phyloP scores from a whole-genome alignment of 2,113 vertebrate genomes.

The Burhinus oedicnemus region DNA sequence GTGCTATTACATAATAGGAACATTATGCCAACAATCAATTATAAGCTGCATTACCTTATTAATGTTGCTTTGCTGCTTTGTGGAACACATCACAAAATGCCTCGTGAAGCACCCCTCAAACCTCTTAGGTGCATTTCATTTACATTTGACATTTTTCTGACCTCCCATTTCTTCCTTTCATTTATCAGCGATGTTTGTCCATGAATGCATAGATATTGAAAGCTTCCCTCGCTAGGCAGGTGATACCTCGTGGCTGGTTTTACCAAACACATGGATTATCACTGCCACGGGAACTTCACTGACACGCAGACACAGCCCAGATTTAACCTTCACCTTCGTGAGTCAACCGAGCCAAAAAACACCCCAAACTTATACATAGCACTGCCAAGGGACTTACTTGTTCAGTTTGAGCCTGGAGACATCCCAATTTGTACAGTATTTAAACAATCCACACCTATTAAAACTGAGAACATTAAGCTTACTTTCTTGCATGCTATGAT shows the following conservation, averaged over 20 bases:
- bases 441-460: neutral
- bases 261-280: neutral
- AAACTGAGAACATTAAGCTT: rapidly evolving
- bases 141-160: neutral
- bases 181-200: neutral
- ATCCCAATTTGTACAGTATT: rapidly evolving
- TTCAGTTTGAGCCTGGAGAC: neutral
- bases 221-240: neutral
- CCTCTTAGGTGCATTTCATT: neutral
- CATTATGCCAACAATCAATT: neutral
- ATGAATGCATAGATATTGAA: neutral
- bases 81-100: neutral
- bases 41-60: neutral
- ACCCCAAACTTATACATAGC: rapidly evolving
- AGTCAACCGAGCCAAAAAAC: neutral
- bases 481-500: neutral
- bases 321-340: neutral
- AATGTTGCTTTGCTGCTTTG: neutral
- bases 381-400: neutral
- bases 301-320: neutral
- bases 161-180: neutral
- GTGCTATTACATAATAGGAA: neutral
- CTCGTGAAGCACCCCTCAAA: neutral
- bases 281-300: neutral
- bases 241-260: neutral